phyloP scores from a whole-genome alignment of 2,113 vertebrate species.

The Sturnira hondurensis region DNA sequence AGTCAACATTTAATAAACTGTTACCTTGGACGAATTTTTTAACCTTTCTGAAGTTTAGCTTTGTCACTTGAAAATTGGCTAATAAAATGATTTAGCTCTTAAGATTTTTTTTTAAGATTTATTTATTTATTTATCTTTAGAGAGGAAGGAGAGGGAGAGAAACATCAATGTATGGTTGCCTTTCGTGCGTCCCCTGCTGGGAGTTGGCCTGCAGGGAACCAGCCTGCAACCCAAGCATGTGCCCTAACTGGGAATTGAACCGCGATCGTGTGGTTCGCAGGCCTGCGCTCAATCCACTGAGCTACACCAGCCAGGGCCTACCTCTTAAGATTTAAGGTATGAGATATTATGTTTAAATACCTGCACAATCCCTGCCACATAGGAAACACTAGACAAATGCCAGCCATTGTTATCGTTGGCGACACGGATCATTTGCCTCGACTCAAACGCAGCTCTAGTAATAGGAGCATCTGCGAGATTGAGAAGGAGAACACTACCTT shows the following conservation, averaged over 20 bases:
- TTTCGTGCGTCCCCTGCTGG: no score
- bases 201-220: no score
- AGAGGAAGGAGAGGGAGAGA: no score
- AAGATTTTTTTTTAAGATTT: background rate
- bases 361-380: background rate
- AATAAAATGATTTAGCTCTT: background rate
- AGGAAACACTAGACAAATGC: background rate
- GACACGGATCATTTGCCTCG: background rate
- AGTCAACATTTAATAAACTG: background rate
- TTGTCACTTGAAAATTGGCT: conserved; percentile 3
- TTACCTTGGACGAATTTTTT: background rate
- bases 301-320: no score
- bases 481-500: background rate
- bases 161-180: no score
- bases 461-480: background rate
- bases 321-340: background rate
- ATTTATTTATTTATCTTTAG: no score
- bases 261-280: no score
- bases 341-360: background rate
- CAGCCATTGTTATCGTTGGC: background rate
- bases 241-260: no score
- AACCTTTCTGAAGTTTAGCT: background rate
- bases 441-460: background rate
- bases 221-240: no score
- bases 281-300: no score